Evolutionary conservation across 2,797 vertebrate species (phyloP), one percentile per base, ranked within the genome.

Genomic region (Sparus aurata): DNA sequence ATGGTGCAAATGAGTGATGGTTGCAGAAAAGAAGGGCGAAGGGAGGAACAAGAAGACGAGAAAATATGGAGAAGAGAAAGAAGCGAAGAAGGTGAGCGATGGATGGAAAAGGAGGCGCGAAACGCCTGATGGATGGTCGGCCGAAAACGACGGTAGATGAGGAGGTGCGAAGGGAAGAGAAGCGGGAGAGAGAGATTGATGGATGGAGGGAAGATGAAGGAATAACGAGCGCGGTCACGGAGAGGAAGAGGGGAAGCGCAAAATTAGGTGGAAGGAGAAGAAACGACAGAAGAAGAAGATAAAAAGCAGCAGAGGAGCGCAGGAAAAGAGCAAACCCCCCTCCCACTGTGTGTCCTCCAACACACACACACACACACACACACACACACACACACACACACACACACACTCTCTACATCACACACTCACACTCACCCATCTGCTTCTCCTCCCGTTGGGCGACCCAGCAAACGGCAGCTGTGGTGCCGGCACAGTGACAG

Each of bases 381-480:
- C 61, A 52, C 69, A 70, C 57, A 50, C 85, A 73, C 79, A 61
- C 55, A 75, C 34, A 8, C 34, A 34, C 89, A 86, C 86, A 77
- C 17, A 92, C 88, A 61, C 55, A 75, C 34, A 8, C 34, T n/a
- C n/a, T n/a, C n/a, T n/a, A n/a, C n/a, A n/a, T n/a, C 17, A 92
- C 88, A 61, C 55, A 75, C 30, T 4, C 34, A 34, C 89, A 87
- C 86, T 77, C 17, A 92, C 88, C 89, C 80, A 63, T 84, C 85
- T 79, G 83, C 68, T 49, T 75, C 68, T 59, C 50, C 76, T 52
- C 67, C 87, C 81, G 67, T 54, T 47, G 60, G 79, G 69, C 60
- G 73, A 85, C 76, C 71, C 59, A 27, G 65, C 41, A 22, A 61
- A 15, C 47, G 53, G 22, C 73, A 43, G 76, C 46, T 25, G 67